Conservation (phyloP, 92 coral and sea anemone genomes). For the Epizoanthus scotinus region DNA sequence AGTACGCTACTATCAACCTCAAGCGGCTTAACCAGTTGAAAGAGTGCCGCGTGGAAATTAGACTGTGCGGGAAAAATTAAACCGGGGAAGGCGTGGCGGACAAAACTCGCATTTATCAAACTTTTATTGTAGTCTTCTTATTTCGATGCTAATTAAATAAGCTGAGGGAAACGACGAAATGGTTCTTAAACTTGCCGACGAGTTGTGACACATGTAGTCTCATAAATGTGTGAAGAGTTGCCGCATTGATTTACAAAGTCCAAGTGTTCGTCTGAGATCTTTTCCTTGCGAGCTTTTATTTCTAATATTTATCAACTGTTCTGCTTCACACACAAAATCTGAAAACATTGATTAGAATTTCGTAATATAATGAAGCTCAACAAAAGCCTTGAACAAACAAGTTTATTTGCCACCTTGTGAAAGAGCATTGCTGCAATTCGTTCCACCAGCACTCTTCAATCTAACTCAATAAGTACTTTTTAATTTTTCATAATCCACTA, state of each 20-base stretch:
- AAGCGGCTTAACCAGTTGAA: conserved; percentile 58
- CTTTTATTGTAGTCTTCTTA: conserved; percentile 73
- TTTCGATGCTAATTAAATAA: conserved; percentile 95
- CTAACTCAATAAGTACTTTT: conserved; percentile 63
- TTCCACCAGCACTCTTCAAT: conserved; percentile 42
- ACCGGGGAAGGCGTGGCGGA: conserved; percentile 74
- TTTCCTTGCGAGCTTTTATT: background rate
- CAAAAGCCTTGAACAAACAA: conserved; percentile 35
- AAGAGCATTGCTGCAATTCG: conserved; percentile 28
- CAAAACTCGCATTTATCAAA: conserved; percentile 81
- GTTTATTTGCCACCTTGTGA: conserved; percentile 35
- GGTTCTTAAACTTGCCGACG: conserved; percentile 72
- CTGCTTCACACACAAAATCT: background rate
- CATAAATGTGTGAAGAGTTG: conserved; percentile 47
- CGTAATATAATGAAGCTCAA: conserved; percentile 16
- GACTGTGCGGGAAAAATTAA: conserved; percentile 60
- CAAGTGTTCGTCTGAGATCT: conserved; percentile 11
- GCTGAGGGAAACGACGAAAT: conserved; percentile 75
- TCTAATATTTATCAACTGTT: background rate
- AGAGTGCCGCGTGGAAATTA: conserved; percentile 41
- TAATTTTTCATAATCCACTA: conserved; percentile 75
- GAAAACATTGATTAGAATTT: background rate
- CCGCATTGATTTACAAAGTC: conserved; percentile 50
- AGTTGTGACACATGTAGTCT: conserved; percentile 57
- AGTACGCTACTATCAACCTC: background rate